Evolutionary conservation across 2,888 invertebrate species (phyloP).

Genomic region (Sminthurides aquaticus): DNA sequence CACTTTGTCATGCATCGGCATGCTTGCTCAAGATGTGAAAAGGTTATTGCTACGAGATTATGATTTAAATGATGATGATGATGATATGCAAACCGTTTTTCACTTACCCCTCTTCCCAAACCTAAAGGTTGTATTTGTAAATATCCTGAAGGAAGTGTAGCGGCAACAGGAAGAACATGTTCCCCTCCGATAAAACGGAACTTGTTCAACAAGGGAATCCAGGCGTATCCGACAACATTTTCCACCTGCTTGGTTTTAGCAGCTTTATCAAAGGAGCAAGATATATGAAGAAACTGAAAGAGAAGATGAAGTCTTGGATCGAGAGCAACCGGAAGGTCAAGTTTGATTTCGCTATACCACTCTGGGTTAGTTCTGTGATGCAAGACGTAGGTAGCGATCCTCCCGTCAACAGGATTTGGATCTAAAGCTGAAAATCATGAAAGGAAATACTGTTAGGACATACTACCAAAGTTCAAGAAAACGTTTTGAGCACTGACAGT

Average conservation of each 20-base stretch:
- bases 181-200: constrained; percentile 65
- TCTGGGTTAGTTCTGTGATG: constrained; percentile 84
- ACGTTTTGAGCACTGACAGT: too few relatives aligned
- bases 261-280: constrained; percentile 62
- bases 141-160: constrained; percentile 81
- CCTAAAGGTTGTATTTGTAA: constrained; percentile 81
- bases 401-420: constrained; percentile 34
- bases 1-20: too few relatives aligned
- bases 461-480: neutral
- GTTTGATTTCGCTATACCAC: constrained; percentile 90
- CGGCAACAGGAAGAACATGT: constrained; percentile 75
- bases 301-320: constrained; percentile 81
- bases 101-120: constrained; percentile 77
- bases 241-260: constrained; percentile 51
- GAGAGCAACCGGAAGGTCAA: constrained; percentile 77
- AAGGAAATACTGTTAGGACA: neutral
- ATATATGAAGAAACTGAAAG: constrained; percentile 92
- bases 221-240: constrained; percentile 85
- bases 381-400: constrained; percentile 47
- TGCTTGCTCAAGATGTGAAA: too few relatives aligned
- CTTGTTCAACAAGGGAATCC: constrained; percentile 78
- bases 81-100: too few relatives aligned
- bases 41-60: too few relatives aligned
- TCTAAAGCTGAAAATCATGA: constrained; percentile 32
- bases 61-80: too few relatives aligned